Conservation (phyloP, 2,113 vertebrate species). For the Sprattus sprattus region DNA sequence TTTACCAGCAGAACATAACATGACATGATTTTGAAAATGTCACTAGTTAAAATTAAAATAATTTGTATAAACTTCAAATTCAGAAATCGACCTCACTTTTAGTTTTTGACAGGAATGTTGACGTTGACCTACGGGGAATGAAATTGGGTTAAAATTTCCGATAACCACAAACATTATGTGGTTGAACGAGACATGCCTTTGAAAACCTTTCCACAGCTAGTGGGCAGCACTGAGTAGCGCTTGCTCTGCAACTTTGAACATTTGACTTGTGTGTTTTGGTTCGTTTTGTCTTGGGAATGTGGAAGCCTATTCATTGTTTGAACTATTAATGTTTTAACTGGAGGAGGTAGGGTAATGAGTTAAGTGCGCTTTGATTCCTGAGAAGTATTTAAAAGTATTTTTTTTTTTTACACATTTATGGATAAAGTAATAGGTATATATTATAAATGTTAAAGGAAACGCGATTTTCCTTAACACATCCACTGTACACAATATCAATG, state of each 20-base stretch:
- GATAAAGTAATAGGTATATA: too few species aligned
- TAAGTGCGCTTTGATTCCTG: background rate
- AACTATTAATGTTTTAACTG: background rate
- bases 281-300: background rate
- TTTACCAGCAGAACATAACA: too few species aligned
- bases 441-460: background rate
- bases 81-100: background rate
- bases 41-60: too few species aligned
- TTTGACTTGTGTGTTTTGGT: conserved; percentile 9
- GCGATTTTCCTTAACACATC: background rate
- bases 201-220: conserved; percentile 54
- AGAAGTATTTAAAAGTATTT: too few species aligned
- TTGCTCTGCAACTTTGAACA: background rate
- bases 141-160: background rate
- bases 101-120: background rate
- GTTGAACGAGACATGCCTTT: background rate
- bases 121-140: background rate
- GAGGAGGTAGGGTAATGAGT: background rate
- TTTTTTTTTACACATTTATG: background rate
- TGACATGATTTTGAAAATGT: too few species aligned
- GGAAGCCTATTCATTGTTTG: background rate
- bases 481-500: background rate
- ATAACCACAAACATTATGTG: conserved; percentile 64
- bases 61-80: too few species aligned
- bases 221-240: conserved; percentile 60